Evolutionary conservation across 2,888 invertebrate species (phyloP).

Genomic region (Lucinisca nassula): DNA sequence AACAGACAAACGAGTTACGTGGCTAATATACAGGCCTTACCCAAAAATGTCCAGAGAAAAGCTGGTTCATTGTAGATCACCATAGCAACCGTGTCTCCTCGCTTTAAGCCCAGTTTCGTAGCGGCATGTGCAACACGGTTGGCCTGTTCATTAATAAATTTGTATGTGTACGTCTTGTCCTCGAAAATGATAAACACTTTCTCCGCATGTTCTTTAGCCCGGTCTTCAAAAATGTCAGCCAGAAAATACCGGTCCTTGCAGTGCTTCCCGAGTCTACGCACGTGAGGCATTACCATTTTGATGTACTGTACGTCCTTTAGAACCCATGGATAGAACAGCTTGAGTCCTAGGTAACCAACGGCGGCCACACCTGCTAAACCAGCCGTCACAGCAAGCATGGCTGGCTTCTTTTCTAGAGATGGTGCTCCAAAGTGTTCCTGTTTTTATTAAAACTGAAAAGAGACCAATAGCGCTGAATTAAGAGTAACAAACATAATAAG

Average conservation of each 20-base stretch:
- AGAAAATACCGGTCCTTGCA: neutral
- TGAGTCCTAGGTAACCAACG: neutral
- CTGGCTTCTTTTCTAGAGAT: no score
- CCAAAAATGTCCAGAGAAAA: constrained; percentile 85
- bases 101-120: constrained; percentile 70
- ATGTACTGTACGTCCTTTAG: neutral
- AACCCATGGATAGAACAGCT: neutral
- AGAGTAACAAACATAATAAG: no score
- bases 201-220: constrained; percentile 71
- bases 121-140: constrained; percentile 84
- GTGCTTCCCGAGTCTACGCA: neutral
- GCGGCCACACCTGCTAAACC: neutral
- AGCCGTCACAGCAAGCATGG: neutral
- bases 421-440: no score
- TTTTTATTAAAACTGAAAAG: no score
- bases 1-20: no score
- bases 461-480: no score
- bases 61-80: constrained; percentile 83
- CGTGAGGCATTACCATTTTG: neutral
- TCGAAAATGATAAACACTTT: constrained; percentile 82
- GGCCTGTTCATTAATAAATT: constrained; percentile 81
- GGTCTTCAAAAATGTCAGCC: constrained; percentile 78
- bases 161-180: constrained; percentile 81
- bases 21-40: constrained; percentile 70
- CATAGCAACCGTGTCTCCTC: constrained; percentile 81